Percentiles rank a stretch among this genome's conserved stretches.
Evolutionary conservation across 2,113 vertebrate genomes (phyloP).

Genomic region (Nerophis lumbriciformis): DNA sequence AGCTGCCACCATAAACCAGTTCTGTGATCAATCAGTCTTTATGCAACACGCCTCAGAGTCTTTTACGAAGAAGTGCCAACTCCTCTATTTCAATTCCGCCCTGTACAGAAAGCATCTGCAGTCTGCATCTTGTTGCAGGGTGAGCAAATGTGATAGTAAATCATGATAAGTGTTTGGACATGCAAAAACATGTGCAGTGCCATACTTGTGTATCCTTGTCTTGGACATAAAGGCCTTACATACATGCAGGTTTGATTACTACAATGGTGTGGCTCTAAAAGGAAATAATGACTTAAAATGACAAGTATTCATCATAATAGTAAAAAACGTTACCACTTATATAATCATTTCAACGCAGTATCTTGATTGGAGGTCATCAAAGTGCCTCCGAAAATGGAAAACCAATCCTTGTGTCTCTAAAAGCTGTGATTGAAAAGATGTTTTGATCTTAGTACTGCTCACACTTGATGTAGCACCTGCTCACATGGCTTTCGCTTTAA

Average conservation of each 20-base stretch:
- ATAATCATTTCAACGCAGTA: slow-evolving; percentile 8
- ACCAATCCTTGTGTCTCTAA: background rate
- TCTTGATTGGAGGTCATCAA: slow-evolving; percentile 6
- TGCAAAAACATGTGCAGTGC: background rate
- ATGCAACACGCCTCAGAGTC: slow-evolving; percentile 13
- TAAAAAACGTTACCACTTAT: background rate
- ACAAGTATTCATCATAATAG: background rate
- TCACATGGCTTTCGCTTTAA: slow-evolving; percentile 12
- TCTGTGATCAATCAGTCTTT: slow-evolving; percentile 26
- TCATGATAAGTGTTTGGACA: background rate
- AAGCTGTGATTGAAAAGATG: slow-evolving; percentile 6
- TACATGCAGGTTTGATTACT: background rate
- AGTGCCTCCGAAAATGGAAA: slow-evolving; percentile 14
- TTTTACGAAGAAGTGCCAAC: slow-evolving; percentile 18
- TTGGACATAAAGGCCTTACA: background rate
- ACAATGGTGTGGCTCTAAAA: no score
- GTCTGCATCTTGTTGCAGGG: slow-evolving; percentile 5
- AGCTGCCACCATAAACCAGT: slow-evolving; percentile 20
- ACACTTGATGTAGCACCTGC: background rate
- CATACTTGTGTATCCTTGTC: background rate
- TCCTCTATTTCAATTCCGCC: slow-evolving; percentile 23
- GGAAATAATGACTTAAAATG: background rate
- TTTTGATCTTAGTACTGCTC: slow-evolving; percentile 7
- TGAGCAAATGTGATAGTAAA: background rate
- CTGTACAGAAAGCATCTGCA: slow-evolving; percentile 7